Base-by-base conservation (phyloP, 2,888 invertebrate genomes). In the Pycnomerus fuliginosus region DNA sequence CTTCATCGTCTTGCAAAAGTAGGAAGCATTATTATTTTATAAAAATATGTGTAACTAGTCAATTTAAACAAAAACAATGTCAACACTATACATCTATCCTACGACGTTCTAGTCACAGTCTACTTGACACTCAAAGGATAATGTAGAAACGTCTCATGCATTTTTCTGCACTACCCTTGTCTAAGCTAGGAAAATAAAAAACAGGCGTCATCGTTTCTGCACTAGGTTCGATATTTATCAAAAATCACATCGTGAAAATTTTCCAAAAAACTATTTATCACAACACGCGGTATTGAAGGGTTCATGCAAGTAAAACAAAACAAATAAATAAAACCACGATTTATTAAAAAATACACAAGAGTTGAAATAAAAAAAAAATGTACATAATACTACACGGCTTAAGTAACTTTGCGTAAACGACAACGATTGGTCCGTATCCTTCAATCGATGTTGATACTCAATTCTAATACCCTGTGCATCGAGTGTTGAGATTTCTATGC, bases 41-140 rank as follows among this genome's bases (percentile, higher is more conserved):
- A 47, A 47, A 42, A 47, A 38, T 47, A 42, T 29, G 34, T 42
- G 16, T 28, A 29, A 22, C 29, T 29, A 23, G 12, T 17, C n/a
- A 38, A 23, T 37, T 16, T 8, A 15, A 38, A 36, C 17, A 38
- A 22, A 32, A 38, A 5, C 20, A 20, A 3, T 23, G 29, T 32
- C 37, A 47, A 47, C 47, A 47, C 47, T 47, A 42, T 42, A 42
- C 47, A 46, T 37, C 15, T 27, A 44, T 20, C 23, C 14, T 32
- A 32, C 28, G 22, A 12, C 24, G 35, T 27, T 29, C 8, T 15
- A n/a, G 12, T 37, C 38, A 44, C 38, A 44, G 44, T 42, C 42
- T 42, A 42, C 25, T 14, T 37, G 16, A 37, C 31, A 15, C 17
- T 22, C 16, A 34, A 13, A 20, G 38, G 38, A 38, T 30, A 41